phyloP scores from a whole-genome alignment of 2,113 vertebrate species.

The Anhinga rufa region DNA sequence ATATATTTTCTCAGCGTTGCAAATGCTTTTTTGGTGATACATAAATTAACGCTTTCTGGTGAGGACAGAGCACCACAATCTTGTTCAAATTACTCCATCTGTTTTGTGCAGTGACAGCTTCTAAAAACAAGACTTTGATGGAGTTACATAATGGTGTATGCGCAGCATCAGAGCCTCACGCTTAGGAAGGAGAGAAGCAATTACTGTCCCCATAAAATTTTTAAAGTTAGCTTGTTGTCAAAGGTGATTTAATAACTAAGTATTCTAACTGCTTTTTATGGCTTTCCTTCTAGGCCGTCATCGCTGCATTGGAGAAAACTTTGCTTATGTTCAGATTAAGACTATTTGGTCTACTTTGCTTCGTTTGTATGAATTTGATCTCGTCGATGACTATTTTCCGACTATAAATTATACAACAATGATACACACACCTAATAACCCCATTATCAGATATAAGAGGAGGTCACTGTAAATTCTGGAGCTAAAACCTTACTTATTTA shows the following conservation, averaged over 20 bases:
- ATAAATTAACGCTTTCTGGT: background rate
- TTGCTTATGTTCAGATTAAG: constrained; percentile 97
- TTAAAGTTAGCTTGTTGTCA: background rate
- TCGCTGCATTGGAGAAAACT: constrained; percentile 97
- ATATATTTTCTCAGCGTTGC: background rate
- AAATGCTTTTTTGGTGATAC: background rate
- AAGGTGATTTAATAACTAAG: background rate
- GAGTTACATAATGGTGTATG: no score
- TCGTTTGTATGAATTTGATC: constrained; percentile 89
- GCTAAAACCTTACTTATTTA: background rate
- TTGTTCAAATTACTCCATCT: fast-evolving
- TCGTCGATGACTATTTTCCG: constrained; percentile 89
- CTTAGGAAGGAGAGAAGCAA: background rate
- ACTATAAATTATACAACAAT: constrained; percentile 95
- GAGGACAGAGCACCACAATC: background rate
- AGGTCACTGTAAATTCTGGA: constrained; percentile 59
- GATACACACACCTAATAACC: constrained; percentile 94
- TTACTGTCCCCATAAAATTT: background rate
- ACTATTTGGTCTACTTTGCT: constrained; percentile 96
- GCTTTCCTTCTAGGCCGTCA: constrained; percentile 82
- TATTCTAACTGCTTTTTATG: background rate
- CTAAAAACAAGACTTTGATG: background rate
- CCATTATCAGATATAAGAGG: constrained; percentile 88
- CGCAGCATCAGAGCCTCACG: background rate
- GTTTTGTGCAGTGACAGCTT: background rate